These are phyloP conservation scores for Meloidogyne floridensis DNA, from an alignment of 1,140 invertebrate species.

Conservation along the genomic window DNA sequence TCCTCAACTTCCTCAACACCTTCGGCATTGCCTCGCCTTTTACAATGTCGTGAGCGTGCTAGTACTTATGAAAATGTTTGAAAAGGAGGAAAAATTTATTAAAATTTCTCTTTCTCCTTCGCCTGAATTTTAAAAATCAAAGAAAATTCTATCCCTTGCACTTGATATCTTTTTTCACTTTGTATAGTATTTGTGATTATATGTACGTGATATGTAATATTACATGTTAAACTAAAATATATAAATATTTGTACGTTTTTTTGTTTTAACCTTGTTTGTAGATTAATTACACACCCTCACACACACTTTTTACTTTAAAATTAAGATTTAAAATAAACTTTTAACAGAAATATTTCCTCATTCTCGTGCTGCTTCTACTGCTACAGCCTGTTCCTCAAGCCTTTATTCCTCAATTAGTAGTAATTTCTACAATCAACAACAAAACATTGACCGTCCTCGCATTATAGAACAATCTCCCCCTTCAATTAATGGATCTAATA, in stretches of 20 bases:
- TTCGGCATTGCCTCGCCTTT: background rate
- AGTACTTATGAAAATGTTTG: conserved; percentile 25
- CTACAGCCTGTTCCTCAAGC: background rate
- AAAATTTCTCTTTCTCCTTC: background rate
- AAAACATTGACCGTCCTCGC: background rate
- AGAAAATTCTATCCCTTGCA: too few species aligned
- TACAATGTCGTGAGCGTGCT: conserved; percentile 8
- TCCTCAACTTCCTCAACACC: background rate
- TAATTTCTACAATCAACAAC: background rate
- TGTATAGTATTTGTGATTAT: too few species aligned
- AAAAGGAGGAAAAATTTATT: background rate
- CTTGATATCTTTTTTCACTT: background rate
- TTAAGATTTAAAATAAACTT: background rate
- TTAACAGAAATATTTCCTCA: conserved; percentile 6
- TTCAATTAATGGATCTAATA: background rate
- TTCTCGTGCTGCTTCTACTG: background rate
- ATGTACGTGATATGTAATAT: too few species aligned
- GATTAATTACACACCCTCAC: background rate
- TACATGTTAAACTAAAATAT: too few species aligned
- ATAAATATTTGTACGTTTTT: too few species aligned
- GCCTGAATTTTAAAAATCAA: too few species aligned
- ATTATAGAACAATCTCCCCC: background rate
- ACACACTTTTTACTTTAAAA: too few species aligned
- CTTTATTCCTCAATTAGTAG: conserved; percentile 2
- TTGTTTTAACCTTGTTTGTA: too few species aligned